Evolutionary conservation across 2,888 invertebrate genomes (phyloP).

Genomic region (Amphipyra berbera): DNA sequence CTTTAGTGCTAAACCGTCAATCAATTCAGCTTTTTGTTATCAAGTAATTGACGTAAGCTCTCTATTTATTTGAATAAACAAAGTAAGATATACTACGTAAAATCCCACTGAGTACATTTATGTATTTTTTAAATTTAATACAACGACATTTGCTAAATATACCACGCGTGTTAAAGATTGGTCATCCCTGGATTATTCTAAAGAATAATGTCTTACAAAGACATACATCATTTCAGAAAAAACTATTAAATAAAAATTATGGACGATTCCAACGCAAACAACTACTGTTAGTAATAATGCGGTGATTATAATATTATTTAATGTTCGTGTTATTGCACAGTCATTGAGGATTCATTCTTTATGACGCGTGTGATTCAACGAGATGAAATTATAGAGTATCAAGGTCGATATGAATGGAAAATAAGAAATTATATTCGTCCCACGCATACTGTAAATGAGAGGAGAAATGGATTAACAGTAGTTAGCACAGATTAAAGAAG

Average conservation of each 20-base stretch:
- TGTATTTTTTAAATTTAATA: too few relatives aligned
- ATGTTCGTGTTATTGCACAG: constrained; percentile 12
- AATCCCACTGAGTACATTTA: too few relatives aligned
- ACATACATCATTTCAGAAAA: constrained; percentile 6
- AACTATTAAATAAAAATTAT: constrained; percentile 28
- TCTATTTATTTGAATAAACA: background rate
- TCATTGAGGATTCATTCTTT: constrained; percentile 9
- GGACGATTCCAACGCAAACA: constrained; percentile 1
- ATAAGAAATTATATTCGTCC: constrained; percentile 15
- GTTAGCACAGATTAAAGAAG: too few relatives aligned
- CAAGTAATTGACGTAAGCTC: too few relatives aligned
- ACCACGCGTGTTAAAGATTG: background rate
- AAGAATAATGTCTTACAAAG: constrained; percentile 17
- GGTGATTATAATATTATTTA: constrained; percentile 16
- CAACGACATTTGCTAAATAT: too few relatives aligned
- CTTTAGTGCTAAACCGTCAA: too few relatives aligned
- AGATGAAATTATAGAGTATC: background rate
- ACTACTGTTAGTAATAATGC: constrained; percentile 9
- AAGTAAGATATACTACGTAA: too few relatives aligned
- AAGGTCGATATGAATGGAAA: constrained; percentile 4
- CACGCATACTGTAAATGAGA: constrained; percentile 6
- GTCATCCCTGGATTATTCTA: constrained; percentile 6
- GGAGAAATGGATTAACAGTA: background rate
- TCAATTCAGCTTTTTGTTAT: too few relatives aligned
- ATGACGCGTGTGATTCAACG: background rate